These are phyloP conservation scores for Neosilurus mollespiculum DNA, from an alignment of 2,797 vertebrate genomes.

Conservation along the genomic window DNA sequence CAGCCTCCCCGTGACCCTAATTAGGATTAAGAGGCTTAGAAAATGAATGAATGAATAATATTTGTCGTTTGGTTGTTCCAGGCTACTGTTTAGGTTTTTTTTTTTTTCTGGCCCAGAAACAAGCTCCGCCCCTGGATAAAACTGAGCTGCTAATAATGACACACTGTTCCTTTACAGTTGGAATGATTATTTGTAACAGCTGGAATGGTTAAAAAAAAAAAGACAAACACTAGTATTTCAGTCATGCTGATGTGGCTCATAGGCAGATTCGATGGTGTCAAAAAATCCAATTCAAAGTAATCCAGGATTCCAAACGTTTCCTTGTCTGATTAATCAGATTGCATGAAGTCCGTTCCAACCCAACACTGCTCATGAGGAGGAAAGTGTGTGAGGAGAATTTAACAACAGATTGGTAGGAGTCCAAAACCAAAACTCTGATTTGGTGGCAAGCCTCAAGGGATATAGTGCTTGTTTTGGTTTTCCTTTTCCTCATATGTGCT, in stretches of 20 bases:
- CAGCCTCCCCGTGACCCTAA: no score
- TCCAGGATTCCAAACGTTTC: neutral
- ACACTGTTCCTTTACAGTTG: neutral
- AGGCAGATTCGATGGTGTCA: neutral
- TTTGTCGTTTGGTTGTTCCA: no score
- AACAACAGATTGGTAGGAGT: conserved; percentile 39
- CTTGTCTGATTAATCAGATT: neutral
- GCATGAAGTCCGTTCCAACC: neutral
- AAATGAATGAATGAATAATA: no score
- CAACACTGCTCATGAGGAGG: conserved; percentile 35
- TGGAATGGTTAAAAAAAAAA: neutral
- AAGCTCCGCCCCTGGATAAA: neutral
- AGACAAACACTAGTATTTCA: neutral
- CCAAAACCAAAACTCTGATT: conserved; percentile 59
- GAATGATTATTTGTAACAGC: neutral
- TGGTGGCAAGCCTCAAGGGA: conserved; percentile 66
- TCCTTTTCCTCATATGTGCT: conserved; percentile 59
- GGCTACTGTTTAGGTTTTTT: neutral
- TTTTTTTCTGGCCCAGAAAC: conserved; percentile 3
- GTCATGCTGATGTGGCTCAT: neutral
- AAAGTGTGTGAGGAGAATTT: conserved; percentile 35
- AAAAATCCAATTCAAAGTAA: neutral
- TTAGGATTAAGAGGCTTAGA: no score
- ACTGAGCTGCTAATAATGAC: neutral
- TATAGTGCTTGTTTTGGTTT: conserved; percentile 76